A percentile compares a stretch with the other conserved stretches of the same genome.
Evolutionary conservation across 1,140 invertebrate species (phyloP).

Genomic region (Achroia grisella): DNA sequence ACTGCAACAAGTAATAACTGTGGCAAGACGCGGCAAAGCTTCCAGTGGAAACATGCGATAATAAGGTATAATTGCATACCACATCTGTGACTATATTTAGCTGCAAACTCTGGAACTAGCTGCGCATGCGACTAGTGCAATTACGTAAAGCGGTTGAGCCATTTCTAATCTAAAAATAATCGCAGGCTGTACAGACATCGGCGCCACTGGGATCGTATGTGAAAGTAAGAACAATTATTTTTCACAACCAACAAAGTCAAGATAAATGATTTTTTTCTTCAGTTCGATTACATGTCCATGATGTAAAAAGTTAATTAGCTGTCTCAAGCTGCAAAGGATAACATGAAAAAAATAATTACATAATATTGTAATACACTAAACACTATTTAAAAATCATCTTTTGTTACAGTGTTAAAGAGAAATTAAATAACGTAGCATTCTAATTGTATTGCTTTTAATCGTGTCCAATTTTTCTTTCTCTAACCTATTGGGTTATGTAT

Average conservation of each 20-base stretch:
- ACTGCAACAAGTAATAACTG: conserved; percentile 53
- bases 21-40: conserved; percentile 44
- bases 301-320: too few species aligned
- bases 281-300: not conserved
- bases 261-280: not conserved
- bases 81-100: conserved; percentile 69
- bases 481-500: too few species aligned
- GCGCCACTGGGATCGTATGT: conserved; percentile 65
- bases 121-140: conserved; percentile 64
- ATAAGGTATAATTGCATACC: conserved; percentile 69
- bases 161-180: conserved; percentile 75
- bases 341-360: too few species aligned
- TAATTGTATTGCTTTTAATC: too few species aligned
- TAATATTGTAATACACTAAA: too few species aligned
- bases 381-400: too few species aligned
- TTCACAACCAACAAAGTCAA: conserved; percentile 23
- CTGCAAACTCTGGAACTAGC: conserved; percentile 60
- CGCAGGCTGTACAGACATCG: conserved; percentile 61
- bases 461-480: too few species aligned
- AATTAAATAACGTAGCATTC: too few species aligned
- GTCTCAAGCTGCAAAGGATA: too few species aligned
- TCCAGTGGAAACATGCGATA: conserved; percentile 69
- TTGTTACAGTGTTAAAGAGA: too few species aligned
- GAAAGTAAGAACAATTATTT: conserved; percentile 67
- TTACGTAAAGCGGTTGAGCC: conserved; percentile 72